Evolutionary conservation across 2,113 vertebrate species (phyloP), one percentile per base, ranked within the genome.

Genomic region (Gadus macrocephalus): DNA sequence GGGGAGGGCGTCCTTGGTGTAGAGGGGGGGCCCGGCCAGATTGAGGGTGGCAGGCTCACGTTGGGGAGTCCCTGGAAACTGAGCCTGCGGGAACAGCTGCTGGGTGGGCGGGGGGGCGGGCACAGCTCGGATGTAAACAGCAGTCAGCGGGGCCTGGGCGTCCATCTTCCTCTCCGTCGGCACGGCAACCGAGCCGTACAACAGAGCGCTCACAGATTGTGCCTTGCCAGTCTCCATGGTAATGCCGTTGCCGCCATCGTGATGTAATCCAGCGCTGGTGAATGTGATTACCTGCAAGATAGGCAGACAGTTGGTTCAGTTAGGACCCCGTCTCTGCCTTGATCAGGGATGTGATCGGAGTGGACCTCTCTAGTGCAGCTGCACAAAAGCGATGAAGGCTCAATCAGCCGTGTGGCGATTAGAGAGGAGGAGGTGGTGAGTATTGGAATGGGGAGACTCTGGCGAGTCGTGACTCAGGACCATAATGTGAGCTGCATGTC

Each of bases 71-170:
- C 77, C 84, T 71, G 93, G 81, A 76, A 88, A 90, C 69, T 90
- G 31, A 0, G 56, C 27, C 65, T 64, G 86, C 69, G 90, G 90
- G 59, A 92, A 88, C 64, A 53, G 75, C 69, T 93, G 58, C 0
- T 65, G 59, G 0, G 93, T 90, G 15, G 67, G 59, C 0, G 93
- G 90, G 15, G 94, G 70, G 27, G 85, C 79, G 62, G 94, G 91
- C 27, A 95, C 81, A 0, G 95, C 84, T 77, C 95, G 95, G 53
- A 97, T 83, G 76, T 95, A 94, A 81, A 97, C 74, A 0, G 95
- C 83, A 0, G 93, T 91, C 0, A 93, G 66, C 15, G 90, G 85
- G 0, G 85, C 79, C 77, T 87, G 94, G 2, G 81, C 68, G 31
- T 79, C 87, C 89, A 84, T 87, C 77, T 77, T 86, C 68, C 82